Evolutionary conservation across 2,888 invertebrate species (phyloP), one percentile per base, ranked within the genome.

Genomic region (Hirtodrosophila alboralis): DNA sequence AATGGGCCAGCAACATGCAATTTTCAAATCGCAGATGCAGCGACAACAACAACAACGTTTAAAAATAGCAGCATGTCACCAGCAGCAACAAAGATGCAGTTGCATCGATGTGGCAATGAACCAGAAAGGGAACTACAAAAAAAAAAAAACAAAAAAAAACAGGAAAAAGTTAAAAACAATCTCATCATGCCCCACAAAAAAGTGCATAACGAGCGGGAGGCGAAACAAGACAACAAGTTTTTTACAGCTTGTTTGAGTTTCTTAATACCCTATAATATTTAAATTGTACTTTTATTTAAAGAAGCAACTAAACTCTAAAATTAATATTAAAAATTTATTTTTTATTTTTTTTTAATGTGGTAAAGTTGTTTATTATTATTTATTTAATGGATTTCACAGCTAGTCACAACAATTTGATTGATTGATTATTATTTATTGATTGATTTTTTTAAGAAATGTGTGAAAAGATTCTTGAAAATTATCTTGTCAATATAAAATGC

Each of bases 41-140:
- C 60, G 16, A 53, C 52, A 63, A 16, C 43, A 68, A 49, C 30
- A 61, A 47, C 38, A 45, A 28, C 64, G 57, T 81, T 78, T 84
- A 84, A 73, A 84, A 84, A 84, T 84, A 84, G 84, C 75, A 63
- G 37, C 72, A 75, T 79, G 80, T 83, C 84, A 76, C 69, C 76
- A 60, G 56, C 63, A 61, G 30, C 51, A 59, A 26, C 51, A 62
- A 27, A 44, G 49, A 54, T 31, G 61, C 54, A 36, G 41, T 13
- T 45, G 56, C 59, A 67, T 67, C 75, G 49, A 78, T 75, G 75
- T 69, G 77, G 75, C 78, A 81, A 75, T 81, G 77, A 80, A 61
- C 75, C 75, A 69, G 53, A 78, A 69, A 74, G 62, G 62, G 49
- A 45, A 34, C 28, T 23, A 5, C 18, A 18, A 13, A 38, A 52